Percentiles rank a stretch among this genome's conserved stretches.
These are phyloP conservation scores for Drosophila yooni DNA, from an alignment of 2,888 invertebrate genomes.

Conservation along the genomic window DNA sequence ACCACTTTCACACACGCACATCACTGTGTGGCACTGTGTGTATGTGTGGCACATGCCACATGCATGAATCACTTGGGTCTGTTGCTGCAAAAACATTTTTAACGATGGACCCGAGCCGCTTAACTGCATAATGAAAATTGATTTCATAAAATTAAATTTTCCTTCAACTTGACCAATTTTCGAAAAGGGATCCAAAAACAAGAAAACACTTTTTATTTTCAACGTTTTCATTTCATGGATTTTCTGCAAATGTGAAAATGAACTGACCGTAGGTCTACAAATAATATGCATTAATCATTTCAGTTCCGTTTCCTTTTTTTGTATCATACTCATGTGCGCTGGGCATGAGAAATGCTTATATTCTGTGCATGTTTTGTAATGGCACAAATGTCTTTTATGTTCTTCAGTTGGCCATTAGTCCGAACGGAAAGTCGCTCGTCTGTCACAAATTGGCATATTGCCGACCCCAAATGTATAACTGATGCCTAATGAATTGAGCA, in stretches of 20 bases:
- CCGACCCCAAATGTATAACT: constrained; percentile 18
- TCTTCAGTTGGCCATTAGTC: constrained; percentile 16
- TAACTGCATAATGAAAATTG: constrained; percentile 69
- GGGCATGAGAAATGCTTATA: constrained; percentile 32
- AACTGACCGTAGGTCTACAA: constrained; percentile 6
- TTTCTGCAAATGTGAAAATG: constrained; percentile 16
- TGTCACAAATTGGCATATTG: constrained; percentile 49
- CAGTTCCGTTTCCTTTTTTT: constrained; percentile 1
- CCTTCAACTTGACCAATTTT: constrained; percentile 48
- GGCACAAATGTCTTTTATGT: constrained; percentile 38
- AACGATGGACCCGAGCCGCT: constrained; percentile 52
- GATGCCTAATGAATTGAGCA: constrained; percentile 44
- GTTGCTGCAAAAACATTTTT: constrained; percentile 41
- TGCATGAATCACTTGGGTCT: constrained; percentile 19
- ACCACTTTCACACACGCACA: constrained; percentile 23
- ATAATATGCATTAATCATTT: constrained; percentile 51
- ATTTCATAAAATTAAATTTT: constrained; percentile 56
- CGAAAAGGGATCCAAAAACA: constrained; percentile 13
- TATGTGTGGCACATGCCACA: constrained; percentile 14
- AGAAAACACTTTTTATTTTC: constrained; percentile 1
- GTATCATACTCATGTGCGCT: constrained; percentile 23
- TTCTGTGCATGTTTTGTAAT: constrained; percentile 27
- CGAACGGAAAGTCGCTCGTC: constrained; percentile 28
- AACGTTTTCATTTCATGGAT: constrained; percentile 13
- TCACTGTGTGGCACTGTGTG: not conserved